phyloP scores from a whole-genome alignment of 2,888 invertebrate genomes.

The Drosophila hamatofila region DNA sequence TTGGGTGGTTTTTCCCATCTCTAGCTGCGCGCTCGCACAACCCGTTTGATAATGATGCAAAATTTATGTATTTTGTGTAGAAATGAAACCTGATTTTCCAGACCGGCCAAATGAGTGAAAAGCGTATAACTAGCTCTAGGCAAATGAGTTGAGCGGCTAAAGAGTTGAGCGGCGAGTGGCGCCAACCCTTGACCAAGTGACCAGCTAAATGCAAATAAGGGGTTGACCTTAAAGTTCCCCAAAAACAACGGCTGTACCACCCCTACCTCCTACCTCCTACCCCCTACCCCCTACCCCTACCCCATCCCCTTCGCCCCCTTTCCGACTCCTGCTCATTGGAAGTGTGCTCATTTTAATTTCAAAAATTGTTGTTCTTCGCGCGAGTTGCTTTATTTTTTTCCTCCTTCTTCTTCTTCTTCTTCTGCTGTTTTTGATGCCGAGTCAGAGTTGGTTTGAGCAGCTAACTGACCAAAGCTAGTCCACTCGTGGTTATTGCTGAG shows the following conservation, averaged over 20 bases:
- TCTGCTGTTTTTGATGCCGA: background rate
- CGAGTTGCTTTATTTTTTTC: background rate
- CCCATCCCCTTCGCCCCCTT: accelerated
- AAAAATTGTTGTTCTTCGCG: constrained; percentile 13
- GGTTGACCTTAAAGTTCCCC: constrained; percentile 44
- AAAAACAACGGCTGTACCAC: background rate
- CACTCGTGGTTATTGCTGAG: constrained; percentile 42
- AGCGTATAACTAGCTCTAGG: constrained; percentile 8
- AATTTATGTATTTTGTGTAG: constrained; percentile 84
- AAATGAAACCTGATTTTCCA: constrained; percentile 83
- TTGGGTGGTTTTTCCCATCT: constrained; percentile 60
- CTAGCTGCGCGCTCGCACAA: constrained; percentile 44
- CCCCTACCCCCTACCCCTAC: background rate
- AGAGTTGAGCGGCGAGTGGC: constrained; percentile 30
- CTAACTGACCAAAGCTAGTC: constrained; percentile 40
- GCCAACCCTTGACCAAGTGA: constrained; percentile 64
- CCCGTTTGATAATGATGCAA: constrained; percentile 80
- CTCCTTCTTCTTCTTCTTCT: background rate
- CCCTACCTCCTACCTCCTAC: background rate
- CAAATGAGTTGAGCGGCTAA: constrained; percentile 4
- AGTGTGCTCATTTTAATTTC: constrained; percentile 18
- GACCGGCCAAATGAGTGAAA: constrained; percentile 68
- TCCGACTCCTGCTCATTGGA: background rate
- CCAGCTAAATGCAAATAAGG: constrained; percentile 44
- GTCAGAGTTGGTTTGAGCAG: constrained; percentile 10